Evolutionary conservation across 1,140 invertebrate species (phyloP), one percentile per base, ranked within the genome.

Genomic region (Medauroidea extradentata): DNA sequence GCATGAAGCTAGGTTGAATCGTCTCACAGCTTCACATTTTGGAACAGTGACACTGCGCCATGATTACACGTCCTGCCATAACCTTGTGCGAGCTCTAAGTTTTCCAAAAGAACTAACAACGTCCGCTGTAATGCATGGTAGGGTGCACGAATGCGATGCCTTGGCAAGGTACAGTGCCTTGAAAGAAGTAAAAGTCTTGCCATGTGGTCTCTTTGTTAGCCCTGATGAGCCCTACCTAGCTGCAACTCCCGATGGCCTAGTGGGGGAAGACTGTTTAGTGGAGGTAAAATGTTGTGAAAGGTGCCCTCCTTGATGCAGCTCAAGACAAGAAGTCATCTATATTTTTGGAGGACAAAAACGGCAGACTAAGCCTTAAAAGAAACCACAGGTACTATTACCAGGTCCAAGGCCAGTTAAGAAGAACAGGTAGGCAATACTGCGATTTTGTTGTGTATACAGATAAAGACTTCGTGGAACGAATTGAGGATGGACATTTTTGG

Each of bases 231-330:
- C 56, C 16, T 60, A 11, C 41, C 55, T 69, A 44, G 68, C 53
- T 16, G 65, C 64, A 41, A 65, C 61, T 16, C 64, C 65, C 9
- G 64, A 69, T 61, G 62, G 67, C 5, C 38, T 67, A 9, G 60
- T 69, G 7, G 62, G 57, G 34, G 43, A 60, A 9, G 55, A 67
- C 49, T 43, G 56, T 14, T 41, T 69, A n/a, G 14, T 67, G 1
- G 65, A 70, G 58, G 51, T 66, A 4, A 60, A 60, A 29, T 60
- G 59, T 34, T 27, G 42, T 60, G 4, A 18, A 49, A 24, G 51
- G 34, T 24, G 9, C 24, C 9, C 18, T 46, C 13, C 18, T 21
- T 46, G 24, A 46, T 21, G 24, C 44, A 11, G 44, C 18, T 46
- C 29, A 11, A 34, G 4, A 34, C 29, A 34, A 11, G 44, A 46